A percentile compares a stretch with the other conserved stretches of the same genome.
Evolutionary conservation across 1,140 invertebrate genomes (phyloP).

Genomic region (Caerostris darwini): DNA sequence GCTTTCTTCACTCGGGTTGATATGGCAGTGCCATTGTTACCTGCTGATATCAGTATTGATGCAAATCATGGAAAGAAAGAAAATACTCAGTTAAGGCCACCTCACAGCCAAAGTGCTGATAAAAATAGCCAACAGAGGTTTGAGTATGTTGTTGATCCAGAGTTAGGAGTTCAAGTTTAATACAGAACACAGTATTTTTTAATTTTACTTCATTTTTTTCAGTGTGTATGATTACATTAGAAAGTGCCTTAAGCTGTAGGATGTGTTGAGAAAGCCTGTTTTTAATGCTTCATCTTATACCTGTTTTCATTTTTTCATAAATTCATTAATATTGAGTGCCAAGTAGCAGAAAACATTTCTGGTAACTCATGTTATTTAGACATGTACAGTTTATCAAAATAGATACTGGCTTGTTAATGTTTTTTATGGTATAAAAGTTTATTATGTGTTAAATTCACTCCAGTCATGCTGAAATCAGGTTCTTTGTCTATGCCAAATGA

Average conservation of each 20-base stretch:
- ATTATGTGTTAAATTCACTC: constrained; percentile 50
- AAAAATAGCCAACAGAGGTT: constrained; percentile 65
- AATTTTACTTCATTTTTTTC: constrained; percentile 36
- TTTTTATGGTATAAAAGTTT: constrained; percentile 60
- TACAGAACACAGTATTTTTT: constrained; percentile 58
- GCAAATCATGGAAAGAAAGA: constrained; percentile 5
- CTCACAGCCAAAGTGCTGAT: constrained; percentile 13
- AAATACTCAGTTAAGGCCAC: constrained; percentile 37
- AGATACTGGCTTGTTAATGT: constrained; percentile 70
- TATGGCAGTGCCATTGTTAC: constrained; percentile 70
- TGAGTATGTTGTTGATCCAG: constrained; percentile 79
- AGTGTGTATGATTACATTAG: constrained; percentile 49
- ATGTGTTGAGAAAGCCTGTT: constrained; percentile 53
- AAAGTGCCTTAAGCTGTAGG: constrained; percentile 66
- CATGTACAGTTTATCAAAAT: constrained; percentile 66
- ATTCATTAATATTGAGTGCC: constrained; percentile 74
- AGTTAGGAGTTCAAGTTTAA: constrained; percentile 79
- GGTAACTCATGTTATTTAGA: constrained; percentile 66
- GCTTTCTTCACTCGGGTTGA: constrained; percentile 91
- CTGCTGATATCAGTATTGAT: constrained; percentile 68
- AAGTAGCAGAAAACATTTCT: constrained; percentile 72
- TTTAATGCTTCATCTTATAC: constrained; percentile 65
- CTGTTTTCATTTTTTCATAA: constrained; percentile 61
- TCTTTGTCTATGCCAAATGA: constrained; percentile 73
- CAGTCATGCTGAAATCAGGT: constrained; percentile 68